Base-by-base conservation (phyloP, 2,797 vertebrate species). In the Erpetoichthys calabaricus region DNA sequence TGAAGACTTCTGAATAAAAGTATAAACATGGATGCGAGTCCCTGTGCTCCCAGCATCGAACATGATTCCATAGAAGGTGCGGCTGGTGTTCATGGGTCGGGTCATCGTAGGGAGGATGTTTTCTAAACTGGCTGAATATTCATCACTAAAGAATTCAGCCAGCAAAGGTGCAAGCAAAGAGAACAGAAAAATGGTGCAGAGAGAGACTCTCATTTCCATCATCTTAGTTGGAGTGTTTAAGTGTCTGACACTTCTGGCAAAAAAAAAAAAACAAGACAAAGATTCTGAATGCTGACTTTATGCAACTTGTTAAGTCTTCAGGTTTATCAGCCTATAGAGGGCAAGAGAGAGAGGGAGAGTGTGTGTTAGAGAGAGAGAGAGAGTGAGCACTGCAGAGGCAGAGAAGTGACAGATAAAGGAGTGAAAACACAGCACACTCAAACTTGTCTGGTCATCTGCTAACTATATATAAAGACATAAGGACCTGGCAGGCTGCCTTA, bases 1-100 rank as follows among this genome's bases (percentile, higher is more conserved):
- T 70, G 89, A 80, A 64, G 83, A 83, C 69, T 86, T 92, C 74
- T 94, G 92, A 67, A 94, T 89, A 79, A 99, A 99, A 55, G 86
- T 95, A 58, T 96, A 99, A 80, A 99, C 86, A 64, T 99, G 96
- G 80, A 99, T 95, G 55, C 96, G 86, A 41, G 91, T 97, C 73
- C 96, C 96, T 49, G 93, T 94, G 82, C 95, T 99, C 67, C 96
- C 96, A 0, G 96, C 95, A 1, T 99, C 96, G 67, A 99, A 99
- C 91, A 99, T 97, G 80, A 99, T 80, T 70, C 94, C 94, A 69
- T 90, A 88, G 78, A 92, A 89, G 45, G 83, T 78, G 57, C 83
- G 74, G 61, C 73, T 86, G 58, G 63, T 59, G 67, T 80, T 82
- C 70, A 76, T 5, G 3, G 77, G 81, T n/a, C 77, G 79, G 56